A percentile compares a stretch with the other conserved stretches of the same genome.
Evolutionary conservation across 2,888 invertebrate genomes (phyloP).

Genomic region (Argyresthia goedartella): DNA sequence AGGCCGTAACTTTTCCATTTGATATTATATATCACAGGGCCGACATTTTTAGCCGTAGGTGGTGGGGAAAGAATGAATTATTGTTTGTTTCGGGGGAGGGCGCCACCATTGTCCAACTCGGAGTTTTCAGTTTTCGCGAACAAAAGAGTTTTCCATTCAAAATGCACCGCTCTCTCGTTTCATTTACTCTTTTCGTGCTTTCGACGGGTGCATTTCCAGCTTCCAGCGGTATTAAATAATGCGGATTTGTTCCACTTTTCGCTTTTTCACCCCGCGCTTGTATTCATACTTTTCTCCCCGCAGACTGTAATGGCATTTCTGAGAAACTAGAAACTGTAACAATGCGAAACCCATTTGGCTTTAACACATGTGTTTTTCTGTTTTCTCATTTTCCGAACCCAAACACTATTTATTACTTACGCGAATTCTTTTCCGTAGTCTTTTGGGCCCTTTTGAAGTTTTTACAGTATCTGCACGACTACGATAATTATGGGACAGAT

Average conservation of each 20-base stretch:
- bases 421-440: too few species aligned
- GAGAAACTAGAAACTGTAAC: neutral
- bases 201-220: conserved; percentile 62
- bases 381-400: neutral
- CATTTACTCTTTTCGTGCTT: conserved; percentile 66
- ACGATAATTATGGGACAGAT: too few species aligned
- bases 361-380: neutral
- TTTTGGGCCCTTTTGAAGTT: neutral
- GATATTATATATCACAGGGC: conserved; percentile 64
- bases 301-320: conserved; percentile 15
- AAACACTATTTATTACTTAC: too few species aligned
- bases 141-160: conserved; percentile 67
- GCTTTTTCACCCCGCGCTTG: conserved; percentile 32
- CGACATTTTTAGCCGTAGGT: conserved; percentile 71
- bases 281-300: conserved; percentile 13
- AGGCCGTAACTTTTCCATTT: conserved; percentile 64
- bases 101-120: conserved; percentile 56
- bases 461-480: neutral
- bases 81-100: conserved; percentile 59
- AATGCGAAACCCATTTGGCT: neutral
- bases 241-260: conserved; percentile 53
- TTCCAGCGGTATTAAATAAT: conserved; percentile 61
- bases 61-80: conserved; percentile 70
- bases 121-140: conserved; percentile 54
- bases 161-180: conserved; percentile 64